These are phyloP conservation scores for Scaptomyza montana DNA, from an alignment of 1,140 invertebrate genomes.

Conservation along the genomic window DNA sequence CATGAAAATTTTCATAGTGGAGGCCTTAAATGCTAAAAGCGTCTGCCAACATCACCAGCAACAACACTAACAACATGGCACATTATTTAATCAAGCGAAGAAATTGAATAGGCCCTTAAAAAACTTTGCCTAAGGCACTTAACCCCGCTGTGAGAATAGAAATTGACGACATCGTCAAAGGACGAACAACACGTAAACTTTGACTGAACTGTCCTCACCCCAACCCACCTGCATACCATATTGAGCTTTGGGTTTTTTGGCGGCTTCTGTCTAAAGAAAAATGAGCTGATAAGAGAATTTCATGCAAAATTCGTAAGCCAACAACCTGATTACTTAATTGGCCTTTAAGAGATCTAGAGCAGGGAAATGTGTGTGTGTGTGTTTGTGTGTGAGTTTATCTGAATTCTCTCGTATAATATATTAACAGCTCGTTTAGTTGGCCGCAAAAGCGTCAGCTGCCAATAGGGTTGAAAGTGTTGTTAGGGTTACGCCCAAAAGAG, in stretches of 20 bases:
- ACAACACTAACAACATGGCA: conserved; percentile 66
- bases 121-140: conserved; percentile 79
- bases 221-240: neutral
- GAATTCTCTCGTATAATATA: conserved; percentile 47
- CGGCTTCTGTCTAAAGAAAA: conserved; percentile 48
- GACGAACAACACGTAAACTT: conserved; percentile 24
- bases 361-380: conserved; percentile 1
- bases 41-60: conserved; percentile 50
- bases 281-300: conserved; percentile 77
- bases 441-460: conserved; percentile 40
- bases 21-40: conserved; percentile 70
- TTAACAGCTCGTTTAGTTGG: conserved; percentile 61
- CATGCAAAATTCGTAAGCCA: conserved; percentile 81
- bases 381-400: neutral
- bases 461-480: conserved; percentile 57
- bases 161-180: conserved; percentile 72
- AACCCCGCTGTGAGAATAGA: conserved; percentile 78
- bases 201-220: neutral
- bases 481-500: conserved; percentile 23
- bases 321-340: conserved; percentile 82
- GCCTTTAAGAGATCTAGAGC: conserved; percentile 16
- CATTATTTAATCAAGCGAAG: conserved; percentile 82
- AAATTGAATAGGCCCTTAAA: conserved; percentile 81
- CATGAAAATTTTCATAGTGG: conserved; percentile 60
- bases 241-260: neutral